Evolutionary conservation across 2,797 vertebrate species (phyloP), one percentile per base, ranked within the genome.

Genomic region (Parotocinclus haroldoi): DNA sequence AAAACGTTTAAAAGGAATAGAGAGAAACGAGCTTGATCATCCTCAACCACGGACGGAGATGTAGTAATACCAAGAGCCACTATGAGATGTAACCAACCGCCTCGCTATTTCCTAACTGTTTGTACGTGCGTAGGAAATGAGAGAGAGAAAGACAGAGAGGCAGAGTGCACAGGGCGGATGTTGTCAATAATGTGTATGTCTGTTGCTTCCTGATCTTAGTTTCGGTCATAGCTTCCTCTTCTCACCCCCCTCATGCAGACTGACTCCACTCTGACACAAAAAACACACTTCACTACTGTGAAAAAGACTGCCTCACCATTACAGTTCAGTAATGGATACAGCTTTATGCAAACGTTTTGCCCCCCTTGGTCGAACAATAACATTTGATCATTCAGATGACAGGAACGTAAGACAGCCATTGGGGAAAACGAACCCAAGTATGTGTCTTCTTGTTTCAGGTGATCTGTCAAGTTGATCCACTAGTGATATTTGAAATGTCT

Each of bases 141-240:
- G 44, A 13, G 42, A 38, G 53, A 44, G 59, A 49, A 16, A 16
- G 58, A 62, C 19, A 48, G 50, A 7, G 12, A n/a, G 6, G 1
- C 1, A 48, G 14, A 11, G 51, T 62, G 38, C 39, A 42, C n/a
- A 37, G 14, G 19, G 54, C 52, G 45, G 69, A 68, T 65, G 73
- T 64, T 55, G 58, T 63, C 50, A 54, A 37, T 40, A 44, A 27
- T 27, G 57, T 10, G n/a, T 62, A 46, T 66, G 40, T 71, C 37
- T 66, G 73, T 62, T 18, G 68, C 65, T 76, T 78, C 74, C 77
- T 78, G 77, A 13, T 56, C 58, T 60, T 36, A 58, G 59, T 71
- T 64, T 58, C 54, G 51, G 62, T 68, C 64, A 18, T 42, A 44
- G 68, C 74, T 73, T 76, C 68, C 68, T 68, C 46, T 46, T 54